Base-by-base conservation (phyloP, 1,140 invertebrate species). In the Dendroctonus valens region DNA sequence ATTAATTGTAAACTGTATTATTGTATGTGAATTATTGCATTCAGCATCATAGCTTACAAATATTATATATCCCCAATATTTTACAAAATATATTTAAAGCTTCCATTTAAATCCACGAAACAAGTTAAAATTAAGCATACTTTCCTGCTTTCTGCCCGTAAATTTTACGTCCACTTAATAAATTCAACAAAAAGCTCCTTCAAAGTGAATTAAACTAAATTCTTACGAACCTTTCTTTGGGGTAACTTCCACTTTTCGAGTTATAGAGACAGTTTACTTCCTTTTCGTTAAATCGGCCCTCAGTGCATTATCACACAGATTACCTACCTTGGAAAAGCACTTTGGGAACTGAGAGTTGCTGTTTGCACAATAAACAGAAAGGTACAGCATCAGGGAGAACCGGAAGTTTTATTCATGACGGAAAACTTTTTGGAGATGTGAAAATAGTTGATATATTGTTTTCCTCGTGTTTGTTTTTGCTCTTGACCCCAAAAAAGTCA, bases 341-440 rank as follows among this genome's bases (percentile, higher is more conserved):
- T 67, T 59, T 55, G 57, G 12, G 50, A 60, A 52, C 65, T 59
- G 51, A 52, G 52, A 59, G 65, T 60, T 60, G 65, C 49, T 67
- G 57, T 67, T 67, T 67, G 54, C 65, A 67, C 65, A 67, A 67
- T 67, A 67, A 67, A 67, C 57, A 55, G 65, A 67, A 67, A 67
- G 65, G 65, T 67, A 60, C 49, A 59, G 40, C 53, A 46, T 57
- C 54, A 38, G 41, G 44, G 62, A 38, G 15, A 26, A 65, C 39
- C 40, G 50, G 50, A 65, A 58, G 53, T 65, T 65, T 62, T 62
- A 62, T 62, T 62, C 59, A 62, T 62, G 59, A 55, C n/a, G 9
- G 37, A 9, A 11, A 7, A 40, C 53, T 40, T 55, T 46, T 46
- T 11, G 12, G 44, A 46, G 44, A 1, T 46, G 44, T 46, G 44